These are phyloP conservation scores for Proteles cristata DNA, from an alignment of 2,113 vertebrate species.

Conservation along the genomic window DNA sequence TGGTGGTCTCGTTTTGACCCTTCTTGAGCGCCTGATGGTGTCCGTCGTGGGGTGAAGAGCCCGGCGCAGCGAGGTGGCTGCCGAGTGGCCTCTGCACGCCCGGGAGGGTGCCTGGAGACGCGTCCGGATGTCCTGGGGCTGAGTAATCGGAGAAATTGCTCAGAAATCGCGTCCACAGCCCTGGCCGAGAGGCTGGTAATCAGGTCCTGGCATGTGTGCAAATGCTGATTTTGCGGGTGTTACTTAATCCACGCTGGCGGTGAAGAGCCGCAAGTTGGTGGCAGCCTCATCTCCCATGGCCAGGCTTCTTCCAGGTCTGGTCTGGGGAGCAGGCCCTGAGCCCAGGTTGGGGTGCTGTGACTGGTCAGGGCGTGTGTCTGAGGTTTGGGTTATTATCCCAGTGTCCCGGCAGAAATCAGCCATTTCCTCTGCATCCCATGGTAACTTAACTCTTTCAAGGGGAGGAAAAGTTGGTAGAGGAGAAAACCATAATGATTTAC, in stretches of 20 bases:
- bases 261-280: slow-evolving; percentile 77
- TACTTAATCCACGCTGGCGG: slow-evolving; percentile 79
- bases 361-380: background rate
- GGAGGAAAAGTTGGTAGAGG: background rate
- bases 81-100: slow-evolving; percentile 70
- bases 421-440: background rate
- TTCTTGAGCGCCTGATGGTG: slow-evolving; percentile 57
- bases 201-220: slow-evolving; percentile 82
- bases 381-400: slow-evolving; percentile 72
- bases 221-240: slow-evolving; percentile 84
- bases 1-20: background rate
- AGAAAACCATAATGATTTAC: background rate
- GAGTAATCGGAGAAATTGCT: slow-evolving; percentile 89
- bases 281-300: background rate
- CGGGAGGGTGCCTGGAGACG: slow-evolving; percentile 55
- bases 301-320: background rate
- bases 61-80: slow-evolving; percentile 65
- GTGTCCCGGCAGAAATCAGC: background rate
- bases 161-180: slow-evolving; percentile 82
- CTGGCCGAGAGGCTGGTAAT: slow-evolving; percentile 83
- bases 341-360: background rate
- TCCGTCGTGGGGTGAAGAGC: slow-evolving; percentile 70
- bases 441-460: background rate
- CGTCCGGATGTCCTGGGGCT: background rate
- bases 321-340: background rate